These are phyloP conservation scores for Euura lappo DNA, from an alignment of 1,140 invertebrate genomes.

Conservation along the genomic window DNA sequence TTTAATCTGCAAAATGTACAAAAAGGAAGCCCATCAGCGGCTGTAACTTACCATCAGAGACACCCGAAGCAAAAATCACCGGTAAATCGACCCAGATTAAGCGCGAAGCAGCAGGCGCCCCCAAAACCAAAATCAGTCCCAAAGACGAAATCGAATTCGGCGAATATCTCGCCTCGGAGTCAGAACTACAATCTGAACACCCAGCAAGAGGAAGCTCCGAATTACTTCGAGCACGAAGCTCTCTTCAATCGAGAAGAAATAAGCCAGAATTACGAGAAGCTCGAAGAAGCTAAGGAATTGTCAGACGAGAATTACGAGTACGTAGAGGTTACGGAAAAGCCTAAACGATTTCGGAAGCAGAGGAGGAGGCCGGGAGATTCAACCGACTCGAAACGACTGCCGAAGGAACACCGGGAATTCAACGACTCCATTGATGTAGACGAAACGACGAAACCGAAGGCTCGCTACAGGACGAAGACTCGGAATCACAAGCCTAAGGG, in stretches of 20 bases:
- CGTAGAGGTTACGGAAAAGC: slow-evolving; percentile 44
- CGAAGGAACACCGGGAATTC: slow-evolving; percentile 48
- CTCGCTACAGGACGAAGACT: slow-evolving; percentile 34
- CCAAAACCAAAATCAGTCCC: background rate
- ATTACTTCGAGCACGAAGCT: slow-evolving; percentile 9
- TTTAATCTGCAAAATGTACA: no score
- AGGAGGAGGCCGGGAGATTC: slow-evolving; percentile 39
- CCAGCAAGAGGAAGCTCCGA: background rate
- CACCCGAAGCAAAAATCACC: background rate
- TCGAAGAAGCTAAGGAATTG: slow-evolving; percentile 28
- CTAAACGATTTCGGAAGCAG: slow-evolving; percentile 42
- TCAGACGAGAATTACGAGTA: slow-evolving; percentile 49
- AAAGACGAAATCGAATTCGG: background rate
- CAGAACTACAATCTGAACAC: slow-evolving; percentile 6
- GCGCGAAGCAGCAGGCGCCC: background rate
- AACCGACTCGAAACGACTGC: slow-evolving; percentile 37
- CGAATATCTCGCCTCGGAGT: background rate
- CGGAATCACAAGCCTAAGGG: slow-evolving; percentile 38
- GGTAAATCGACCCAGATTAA: background rate
- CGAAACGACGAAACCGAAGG: slow-evolving; percentile 34
- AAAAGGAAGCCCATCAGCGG: background rate
- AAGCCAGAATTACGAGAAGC: slow-evolving; percentile 41
- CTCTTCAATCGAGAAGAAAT: slow-evolving; percentile 22
- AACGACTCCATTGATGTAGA: slow-evolving; percentile 32
- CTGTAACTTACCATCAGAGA: background rate